Base-by-base conservation (phyloP, 2,888 invertebrate species). In the Eledone cirrhosa region DNA sequence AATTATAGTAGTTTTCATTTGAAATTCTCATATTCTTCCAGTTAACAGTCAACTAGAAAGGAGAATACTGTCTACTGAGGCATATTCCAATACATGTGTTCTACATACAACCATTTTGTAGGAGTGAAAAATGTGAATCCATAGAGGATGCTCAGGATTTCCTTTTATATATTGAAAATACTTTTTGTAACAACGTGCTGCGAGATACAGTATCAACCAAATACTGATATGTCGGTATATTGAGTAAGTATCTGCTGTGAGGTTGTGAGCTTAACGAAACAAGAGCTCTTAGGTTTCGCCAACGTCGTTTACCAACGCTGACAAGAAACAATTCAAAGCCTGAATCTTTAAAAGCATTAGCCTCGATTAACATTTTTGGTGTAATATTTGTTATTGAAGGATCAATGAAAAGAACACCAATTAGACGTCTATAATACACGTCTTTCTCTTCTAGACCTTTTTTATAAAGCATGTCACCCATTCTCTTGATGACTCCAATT, bases 271-370 rank as follows among this genome's bases (percentile, higher is more conserved):
- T 72, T 24, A 72, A 22, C 2, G 14, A 31, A 0, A 29, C 13
- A 3, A 72, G 16, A 22, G 41, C 13, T 11, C 24, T 14, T 3
- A 14, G 13, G 24, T 72, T 41, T 3, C 33, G 13, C 72, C 72
- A 72, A 3, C n/a, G 33, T 8, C 22, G 33, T 2, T 22, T 33
- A 4, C 72, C 72, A 19, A 72, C 41, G 31, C 41, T 41, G 72
- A 72, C 41, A 0, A 72, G n/a, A 41, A 31, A 72, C 72, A 72
- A n/a, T 72, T 72, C 72, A 19, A 72, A 19, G 1, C 72, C 72
- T 1, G 31, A 41, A 8, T 72, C 41, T n/a, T 72, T 72, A 24
- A 72, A n/a, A 4, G n/a, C 72, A 14, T 41, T 41, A 8, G 72
- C 72, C 31, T 72, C 72, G 11, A 41, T 13, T 31, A 72, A 72